Evolutionary conservation across 2,797 vertebrate species (phyloP).

Genomic region (Poeciliopsis turneri): DNA sequence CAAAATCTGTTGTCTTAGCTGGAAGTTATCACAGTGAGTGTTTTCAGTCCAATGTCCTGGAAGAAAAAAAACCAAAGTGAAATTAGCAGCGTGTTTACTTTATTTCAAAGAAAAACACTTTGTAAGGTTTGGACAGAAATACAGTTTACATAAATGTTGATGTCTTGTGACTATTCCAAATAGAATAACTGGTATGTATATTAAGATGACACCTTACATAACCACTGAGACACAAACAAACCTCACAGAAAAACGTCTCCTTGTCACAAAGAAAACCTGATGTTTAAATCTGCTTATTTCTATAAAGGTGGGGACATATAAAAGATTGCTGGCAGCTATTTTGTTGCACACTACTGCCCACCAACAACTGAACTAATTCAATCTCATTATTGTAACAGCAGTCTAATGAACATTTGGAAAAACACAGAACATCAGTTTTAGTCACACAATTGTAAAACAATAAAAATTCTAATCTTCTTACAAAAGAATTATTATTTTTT

Average conservation of each 20-base stretch:
- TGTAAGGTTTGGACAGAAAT: background rate
- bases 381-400: slow-evolving; percentile 35
- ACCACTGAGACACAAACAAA: background rate
- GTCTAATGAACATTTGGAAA: slow-evolving; percentile 37
- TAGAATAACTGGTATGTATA: background rate
- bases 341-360: slow-evolving; percentile 46
- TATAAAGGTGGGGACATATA: slow-evolving; percentile 43
- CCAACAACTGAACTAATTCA: slow-evolving; percentile 59
- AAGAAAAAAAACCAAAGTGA: slow-evolving; percentile 48
- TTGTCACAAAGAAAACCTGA: slow-evolving; percentile 43
- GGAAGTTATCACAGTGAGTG: slow-evolving; percentile 64
- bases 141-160: background rate
- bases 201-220: background rate
- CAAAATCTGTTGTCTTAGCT: slow-evolving; percentile 59
- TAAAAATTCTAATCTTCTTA: background rate
- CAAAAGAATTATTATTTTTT: background rate
- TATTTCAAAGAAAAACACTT: background rate
- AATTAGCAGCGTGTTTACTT: slow-evolving; percentile 15
- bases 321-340: slow-evolving; percentile 63
- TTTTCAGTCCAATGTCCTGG: slow-evolving; percentile 60
- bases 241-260: slow-evolving; percentile 14
- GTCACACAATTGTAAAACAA: slow-evolving; percentile 1
- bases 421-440: slow-evolving; percentile 9
- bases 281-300: slow-evolving; percentile 42
- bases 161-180: slow-evolving; percentile 8